Evolutionary conservation across 2,797 vertebrate genomes (phyloP).

Genomic region (Oreortyx pictus): DNA sequence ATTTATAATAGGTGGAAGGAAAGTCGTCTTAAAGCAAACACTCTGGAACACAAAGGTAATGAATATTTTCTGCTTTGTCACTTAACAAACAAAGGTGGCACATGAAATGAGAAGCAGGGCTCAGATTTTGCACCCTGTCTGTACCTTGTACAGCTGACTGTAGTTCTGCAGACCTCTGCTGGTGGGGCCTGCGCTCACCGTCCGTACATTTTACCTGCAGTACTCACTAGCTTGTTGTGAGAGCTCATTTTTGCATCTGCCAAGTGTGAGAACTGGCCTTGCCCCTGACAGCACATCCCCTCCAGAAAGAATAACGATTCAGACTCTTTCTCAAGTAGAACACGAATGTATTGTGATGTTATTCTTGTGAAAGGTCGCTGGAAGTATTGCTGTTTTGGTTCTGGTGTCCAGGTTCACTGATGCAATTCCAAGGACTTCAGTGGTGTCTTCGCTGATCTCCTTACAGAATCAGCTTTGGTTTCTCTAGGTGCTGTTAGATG

Average conservation of each 20-base stretch:
- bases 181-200: neutral
- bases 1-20: conserved; percentile 47
- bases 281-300: neutral
- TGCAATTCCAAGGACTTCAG: neutral
- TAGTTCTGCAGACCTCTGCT: neutral
- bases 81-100: neutral
- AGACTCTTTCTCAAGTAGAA: neutral
- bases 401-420: neutral
- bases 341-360: neutral
- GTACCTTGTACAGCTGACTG: neutral
- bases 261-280: neutral
- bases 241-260: neutral
- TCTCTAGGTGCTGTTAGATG: neutral
- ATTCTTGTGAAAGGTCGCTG: neutral
- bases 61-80: conserved; percentile 59
- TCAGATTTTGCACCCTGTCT: neutral
- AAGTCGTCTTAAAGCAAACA: conserved; percentile 64
- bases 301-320: neutral
- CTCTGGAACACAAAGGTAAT: conserved; percentile 34
- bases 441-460: no score
- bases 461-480: neutral
- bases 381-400: neutral
- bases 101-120: neutral
- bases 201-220: neutral
- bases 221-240: fast-evolving